A percentile compares a stretch with the other conserved stretches of the same genome.
These are phyloP conservation scores for Drosophila lowei DNA, from an alignment of 1,140 invertebrate genomes.

Conservation along the genomic window DNA sequence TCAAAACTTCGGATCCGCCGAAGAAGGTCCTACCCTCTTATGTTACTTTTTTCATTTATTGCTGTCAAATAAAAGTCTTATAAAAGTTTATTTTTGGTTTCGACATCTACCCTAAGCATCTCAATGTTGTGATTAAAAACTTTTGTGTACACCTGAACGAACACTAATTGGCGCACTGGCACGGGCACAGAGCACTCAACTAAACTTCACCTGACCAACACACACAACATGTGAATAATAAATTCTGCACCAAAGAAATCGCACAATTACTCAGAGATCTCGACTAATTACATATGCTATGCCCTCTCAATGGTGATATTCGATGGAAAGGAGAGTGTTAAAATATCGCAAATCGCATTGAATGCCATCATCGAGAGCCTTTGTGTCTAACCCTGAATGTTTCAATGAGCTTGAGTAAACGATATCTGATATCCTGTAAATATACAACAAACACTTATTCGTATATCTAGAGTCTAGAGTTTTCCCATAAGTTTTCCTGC, in stretches of 20 bases:
- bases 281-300: constrained; percentile 6
- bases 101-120: constrained; percentile 42
- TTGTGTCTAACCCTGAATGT: constrained; percentile 57
- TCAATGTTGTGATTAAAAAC: constrained; percentile 49
- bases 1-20: no score
- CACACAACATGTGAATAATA: constrained; percentile 32
- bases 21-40: not conserved
- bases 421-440: constrained; percentile 31
- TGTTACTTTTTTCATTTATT: constrained; percentile 1
- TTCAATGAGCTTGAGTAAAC: constrained; percentile 40
- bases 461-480: constrained; percentile 36
- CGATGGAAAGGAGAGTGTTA: not conserved
- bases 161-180: constrained; percentile 46
- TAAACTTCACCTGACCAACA: constrained; percentile 44
- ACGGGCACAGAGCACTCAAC: constrained; percentile 39
- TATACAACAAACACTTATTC: constrained; percentile 34
- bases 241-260: constrained; percentile 27
- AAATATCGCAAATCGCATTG: not conserved
- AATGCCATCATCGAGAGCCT: constrained; percentile 14
- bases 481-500: not conserved
- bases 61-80: not conserved
- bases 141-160: constrained; percentile 28
- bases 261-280: constrained; percentile 10
- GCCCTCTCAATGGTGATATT: constrained; percentile 13
- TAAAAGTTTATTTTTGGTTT: constrained; percentile 22